A percentile compares a stretch with the other conserved stretches of the same genome.
These are phyloP conservation scores for Chlorodrepanis virens DNA, from an alignment of 2,113 vertebrate species.

Conservation along the genomic window DNA sequence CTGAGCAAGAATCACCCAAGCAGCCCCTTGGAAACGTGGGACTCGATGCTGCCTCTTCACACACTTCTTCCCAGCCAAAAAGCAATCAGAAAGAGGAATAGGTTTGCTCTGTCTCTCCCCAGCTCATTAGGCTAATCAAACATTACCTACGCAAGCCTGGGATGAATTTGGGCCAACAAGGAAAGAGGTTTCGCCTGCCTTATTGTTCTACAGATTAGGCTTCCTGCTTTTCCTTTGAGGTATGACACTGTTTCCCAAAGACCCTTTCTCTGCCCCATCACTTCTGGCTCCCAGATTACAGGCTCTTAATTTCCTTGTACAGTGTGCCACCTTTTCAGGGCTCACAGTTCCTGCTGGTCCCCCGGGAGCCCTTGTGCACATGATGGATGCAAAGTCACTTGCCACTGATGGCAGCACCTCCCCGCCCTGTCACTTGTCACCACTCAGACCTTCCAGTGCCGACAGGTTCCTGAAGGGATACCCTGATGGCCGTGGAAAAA, in stretches of 20 bases:
- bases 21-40: neutral
- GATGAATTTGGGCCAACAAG: slow-evolving; percentile 64
- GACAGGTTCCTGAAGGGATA: slow-evolving; percentile 1
- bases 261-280: neutral
- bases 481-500: neutral
- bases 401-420: neutral
- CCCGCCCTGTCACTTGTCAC: neutral
- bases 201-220: slow-evolving; percentile 66
- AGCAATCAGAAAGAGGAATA: slow-evolving; percentile 41
- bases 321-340: neutral
- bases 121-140: slow-evolving; percentile 58
- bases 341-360: neutral
- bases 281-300: neutral
- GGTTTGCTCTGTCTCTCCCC: slow-evolving; percentile 16
- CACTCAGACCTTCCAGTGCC: neutral
- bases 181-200: slow-evolving; percentile 49
- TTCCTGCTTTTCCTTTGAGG: slow-evolving; percentile 51
- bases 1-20: neutral
- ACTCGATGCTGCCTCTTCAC: neutral
- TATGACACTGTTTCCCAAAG: slow-evolving; percentile 32
- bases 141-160: slow-evolving; percentile 59
- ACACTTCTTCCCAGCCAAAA: slow-evolving; percentile 42
- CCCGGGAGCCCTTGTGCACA: neutral
- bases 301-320: neutral
- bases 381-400: neutral